phyloP scores from a whole-genome alignment of 1,140 invertebrate genomes.

The Piezodorus guildinii region DNA sequence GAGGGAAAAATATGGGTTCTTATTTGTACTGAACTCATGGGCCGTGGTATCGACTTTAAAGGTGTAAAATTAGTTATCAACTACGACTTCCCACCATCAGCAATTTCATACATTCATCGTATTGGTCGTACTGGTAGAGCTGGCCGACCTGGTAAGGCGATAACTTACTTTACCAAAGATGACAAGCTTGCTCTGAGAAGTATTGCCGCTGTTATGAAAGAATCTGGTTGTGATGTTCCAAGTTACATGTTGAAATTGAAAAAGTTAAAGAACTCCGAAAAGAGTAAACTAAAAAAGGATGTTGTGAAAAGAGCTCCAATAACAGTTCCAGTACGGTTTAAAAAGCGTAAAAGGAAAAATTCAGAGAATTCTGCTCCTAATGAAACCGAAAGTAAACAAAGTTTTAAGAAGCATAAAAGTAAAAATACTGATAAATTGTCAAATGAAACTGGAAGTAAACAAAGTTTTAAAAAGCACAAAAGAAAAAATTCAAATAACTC shows the following conservation, averaged over 20 bases:
- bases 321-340: no score
- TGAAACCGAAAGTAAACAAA: no score
- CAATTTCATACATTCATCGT: conserved; percentile 89
- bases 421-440: no score
- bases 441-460: no score
- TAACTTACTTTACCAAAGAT: conserved; percentile 89
- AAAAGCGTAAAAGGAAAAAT: no score
- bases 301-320: no score
- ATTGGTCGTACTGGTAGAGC: conserved; percentile 87
- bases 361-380: no score
- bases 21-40: conserved; percentile 95
- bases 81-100: conserved; percentile 89
- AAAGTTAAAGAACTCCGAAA: conserved; percentile 44
- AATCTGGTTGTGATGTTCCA: conserved; percentile 81
- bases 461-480: no score
- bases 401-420: no score
- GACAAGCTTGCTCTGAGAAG: conserved; percentile 73
- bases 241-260: conserved; percentile 78
- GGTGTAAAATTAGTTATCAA: conserved; percentile 95
- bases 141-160: conserved; percentile 70
- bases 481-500: no score
- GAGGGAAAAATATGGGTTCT: conserved; percentile 89
- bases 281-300: neutral
- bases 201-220: conserved; percentile 73
- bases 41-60: conserved; percentile 94